phyloP scores from a whole-genome alignment of 1,140 invertebrate genomes.

The Macrosteles quadrilineatus region DNA sequence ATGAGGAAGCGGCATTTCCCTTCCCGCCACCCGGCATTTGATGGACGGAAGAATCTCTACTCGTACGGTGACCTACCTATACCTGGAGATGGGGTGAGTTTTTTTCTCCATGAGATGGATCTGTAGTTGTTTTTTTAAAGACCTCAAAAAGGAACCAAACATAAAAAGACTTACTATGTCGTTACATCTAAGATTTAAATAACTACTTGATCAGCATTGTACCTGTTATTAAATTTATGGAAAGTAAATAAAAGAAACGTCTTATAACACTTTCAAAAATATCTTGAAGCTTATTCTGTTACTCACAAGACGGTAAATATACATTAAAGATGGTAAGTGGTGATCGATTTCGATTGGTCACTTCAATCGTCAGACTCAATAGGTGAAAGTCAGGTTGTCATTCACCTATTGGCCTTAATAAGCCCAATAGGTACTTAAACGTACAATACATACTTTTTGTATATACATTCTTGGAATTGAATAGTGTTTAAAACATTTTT shows the following conservation, averaged over 20 bases:
- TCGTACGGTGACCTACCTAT: conserved; percentile 47
- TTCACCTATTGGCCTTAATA: neutral
- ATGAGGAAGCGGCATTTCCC: conserved; percentile 45
- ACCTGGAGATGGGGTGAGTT: conserved; percentile 31
- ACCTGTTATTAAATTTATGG: too few relatives aligned
- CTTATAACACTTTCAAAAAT: too few relatives aligned
- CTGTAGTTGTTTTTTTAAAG: neutral
- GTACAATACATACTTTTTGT: too few relatives aligned
- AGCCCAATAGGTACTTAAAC: neutral
- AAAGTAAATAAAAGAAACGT: too few relatives aligned
- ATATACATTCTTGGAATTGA: too few relatives aligned
- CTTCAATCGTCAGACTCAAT: too few relatives aligned
- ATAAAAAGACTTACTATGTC: neutral
- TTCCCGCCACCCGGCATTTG: conserved; percentile 61
- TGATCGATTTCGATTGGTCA: too few relatives aligned
- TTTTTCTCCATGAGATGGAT: neutral
- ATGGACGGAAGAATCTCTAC: conserved; percentile 70
- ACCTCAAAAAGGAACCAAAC: neutral
- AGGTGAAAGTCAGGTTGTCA: neutral
- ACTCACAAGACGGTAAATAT: too few relatives aligned
- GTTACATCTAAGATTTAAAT: neutral
- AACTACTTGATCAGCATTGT: too few relatives aligned
- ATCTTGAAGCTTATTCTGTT: too few relatives aligned
- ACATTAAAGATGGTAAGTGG: too few relatives aligned
- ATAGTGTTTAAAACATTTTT: too few relatives aligned